These are phyloP conservation scores for Ericerus pela DNA, from an alignment of 1,140 invertebrate genomes.

Conservation along the genomic window DNA sequence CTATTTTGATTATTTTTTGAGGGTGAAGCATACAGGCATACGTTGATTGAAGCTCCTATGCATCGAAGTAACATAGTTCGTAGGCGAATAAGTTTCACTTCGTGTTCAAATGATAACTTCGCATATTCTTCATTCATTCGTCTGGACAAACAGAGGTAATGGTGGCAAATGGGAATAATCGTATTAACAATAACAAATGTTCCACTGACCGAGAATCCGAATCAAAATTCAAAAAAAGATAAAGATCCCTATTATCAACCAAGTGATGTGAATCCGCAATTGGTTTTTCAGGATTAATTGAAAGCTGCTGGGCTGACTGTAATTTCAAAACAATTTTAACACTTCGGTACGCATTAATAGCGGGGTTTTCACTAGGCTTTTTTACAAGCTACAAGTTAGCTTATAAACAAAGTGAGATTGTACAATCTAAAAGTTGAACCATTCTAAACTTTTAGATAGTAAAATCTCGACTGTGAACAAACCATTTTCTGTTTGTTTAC, in stretches of 20 bases:
- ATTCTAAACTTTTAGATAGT: no score
- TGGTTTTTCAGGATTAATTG: constrained; percentile 40
- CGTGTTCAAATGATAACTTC: constrained; percentile 15
- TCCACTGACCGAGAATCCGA: neutral
- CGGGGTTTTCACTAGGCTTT: no score
- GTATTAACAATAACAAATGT: neutral
- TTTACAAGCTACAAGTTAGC: no score
- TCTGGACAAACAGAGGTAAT: neutral
- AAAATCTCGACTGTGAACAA: no score
- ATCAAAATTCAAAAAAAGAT: constrained; percentile 25
- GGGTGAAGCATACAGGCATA: neutral
- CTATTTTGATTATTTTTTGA: neutral
- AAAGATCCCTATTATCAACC: constrained; percentile 43
- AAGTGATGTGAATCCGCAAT: constrained; percentile 36
- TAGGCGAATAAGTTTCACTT: constrained; percentile 18
- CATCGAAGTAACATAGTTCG: constrained; percentile 16
- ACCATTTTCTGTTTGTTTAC: no score
- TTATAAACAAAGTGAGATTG: no score
- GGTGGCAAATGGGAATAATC: neutral
- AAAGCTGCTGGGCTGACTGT: constrained; percentile 30
- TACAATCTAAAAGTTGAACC: no score
- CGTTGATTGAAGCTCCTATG: constrained; percentile 6
- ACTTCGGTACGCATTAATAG: no score
- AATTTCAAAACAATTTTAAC: neutral
- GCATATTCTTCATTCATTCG: constrained; percentile 15